Conservation (phyloP, 2,797 vertebrate genomes). For the Gambusia yucatana region DNA sequence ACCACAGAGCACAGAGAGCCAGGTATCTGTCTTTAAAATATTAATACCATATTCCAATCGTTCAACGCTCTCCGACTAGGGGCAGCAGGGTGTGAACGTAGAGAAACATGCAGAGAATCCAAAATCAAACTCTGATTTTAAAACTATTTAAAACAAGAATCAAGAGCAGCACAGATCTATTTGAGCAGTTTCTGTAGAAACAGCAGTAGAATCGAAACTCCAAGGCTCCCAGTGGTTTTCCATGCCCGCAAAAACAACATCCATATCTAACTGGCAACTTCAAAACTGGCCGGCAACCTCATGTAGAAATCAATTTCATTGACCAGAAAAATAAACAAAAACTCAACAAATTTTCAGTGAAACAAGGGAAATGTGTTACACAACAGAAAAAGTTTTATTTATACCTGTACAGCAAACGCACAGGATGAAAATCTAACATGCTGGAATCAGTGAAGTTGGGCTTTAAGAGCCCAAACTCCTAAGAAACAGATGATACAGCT, state of each 20-base stretch:
- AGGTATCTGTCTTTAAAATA: conserved; percentile 55
- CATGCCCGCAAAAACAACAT: not conserved
- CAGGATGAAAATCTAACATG: not conserved
- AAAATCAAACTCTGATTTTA: not conserved
- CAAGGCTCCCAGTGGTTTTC: not conserved
- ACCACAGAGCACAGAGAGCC: conserved; percentile 24
- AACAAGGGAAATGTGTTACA: conserved; percentile 1
- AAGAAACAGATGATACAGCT: not conserved
- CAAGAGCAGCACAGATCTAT: not conserved
- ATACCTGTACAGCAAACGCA: not conserved
- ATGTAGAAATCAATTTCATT: not conserved
- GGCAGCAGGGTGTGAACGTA: not conserved
- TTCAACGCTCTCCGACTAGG: conserved; percentile 5
- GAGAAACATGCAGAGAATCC: conserved; percentile 14
- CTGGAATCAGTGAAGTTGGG: not conserved
- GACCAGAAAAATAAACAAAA: not conserved
- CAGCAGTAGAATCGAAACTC: not conserved
- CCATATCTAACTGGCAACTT: not conserved
- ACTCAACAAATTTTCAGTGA: not conserved
- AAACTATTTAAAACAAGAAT: not conserved
- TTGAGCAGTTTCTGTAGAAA: not conserved
- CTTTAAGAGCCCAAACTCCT: not conserved
- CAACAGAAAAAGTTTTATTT: not conserved
- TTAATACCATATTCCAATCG: conserved; percentile 42
- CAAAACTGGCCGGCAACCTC: conserved; percentile 4